Percentiles rank a stretch among this genome's conserved stretches.
phyloP scores from a whole-genome alignment of 2,113 vertebrate species.

The Macquaria australasica region DNA sequence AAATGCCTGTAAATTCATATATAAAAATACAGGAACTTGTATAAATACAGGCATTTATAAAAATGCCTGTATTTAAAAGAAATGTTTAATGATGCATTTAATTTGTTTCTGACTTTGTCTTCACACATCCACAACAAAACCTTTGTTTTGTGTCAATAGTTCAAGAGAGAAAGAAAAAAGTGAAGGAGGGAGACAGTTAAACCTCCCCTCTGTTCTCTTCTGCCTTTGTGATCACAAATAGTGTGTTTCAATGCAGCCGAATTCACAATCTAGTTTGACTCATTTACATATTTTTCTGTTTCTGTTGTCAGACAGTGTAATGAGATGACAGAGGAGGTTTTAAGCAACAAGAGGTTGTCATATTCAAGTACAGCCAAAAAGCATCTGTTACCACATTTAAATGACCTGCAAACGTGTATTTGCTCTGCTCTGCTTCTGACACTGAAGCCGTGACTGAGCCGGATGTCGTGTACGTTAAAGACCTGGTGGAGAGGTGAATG shows the following conservation, averaged over 20 bases:
- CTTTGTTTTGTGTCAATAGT: no score
- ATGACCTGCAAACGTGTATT: not conserved
- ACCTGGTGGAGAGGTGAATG: not conserved
- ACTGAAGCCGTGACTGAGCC: no score
- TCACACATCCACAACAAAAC: no score
- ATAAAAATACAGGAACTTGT: no score
- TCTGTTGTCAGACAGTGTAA: not conserved
- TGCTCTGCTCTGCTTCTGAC: not conserved
- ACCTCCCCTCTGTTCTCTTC: not conserved
- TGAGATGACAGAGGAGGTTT: not conserved
- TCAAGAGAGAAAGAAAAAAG: no score
- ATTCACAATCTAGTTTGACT: not conserved
- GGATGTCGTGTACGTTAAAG: no score
- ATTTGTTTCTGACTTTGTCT: no score
- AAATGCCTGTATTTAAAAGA: no score
- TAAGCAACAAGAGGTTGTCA: not conserved
- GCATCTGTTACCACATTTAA: not conserved
- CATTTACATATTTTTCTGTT: not conserved
- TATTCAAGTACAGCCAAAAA: not conserved
- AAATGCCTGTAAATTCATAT: no score
- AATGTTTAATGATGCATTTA: no score
- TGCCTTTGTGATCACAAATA: not conserved
- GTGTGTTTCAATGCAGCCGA: not conserved
- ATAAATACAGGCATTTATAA: no score
- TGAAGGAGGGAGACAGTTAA: not conserved